Base-by-base conservation (phyloP, 2,888 invertebrate species). In the Alloscopus bannaensis region DNA sequence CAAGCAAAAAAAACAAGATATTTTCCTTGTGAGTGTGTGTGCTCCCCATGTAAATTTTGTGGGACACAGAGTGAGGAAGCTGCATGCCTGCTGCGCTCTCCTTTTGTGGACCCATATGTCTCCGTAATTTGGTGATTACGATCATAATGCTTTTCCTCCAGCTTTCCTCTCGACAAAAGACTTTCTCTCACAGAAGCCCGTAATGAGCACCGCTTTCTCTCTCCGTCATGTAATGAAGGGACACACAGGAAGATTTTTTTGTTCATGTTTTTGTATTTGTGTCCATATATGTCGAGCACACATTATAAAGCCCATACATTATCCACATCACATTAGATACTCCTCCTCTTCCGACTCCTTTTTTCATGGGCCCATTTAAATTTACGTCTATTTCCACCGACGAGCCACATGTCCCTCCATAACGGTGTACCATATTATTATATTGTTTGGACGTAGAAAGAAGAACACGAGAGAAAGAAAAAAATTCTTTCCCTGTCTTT, bases 71-170 rank as follows among this genome's bases (percentile, higher is more conserved):
- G n/a, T n/a, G n/a, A n/a, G n/a, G n/a, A n/a, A 77, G 62, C 65
- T 70, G 28, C 29, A 57, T 42, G 18, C 55, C 69, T 69, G 57
- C 69, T 69, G 42, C 59, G 52, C 45, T 57, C n/a, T n/a, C n/a
- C 59, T 47, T 57, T 59, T 76, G 68, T 68, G 68, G 68, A 60
- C 76, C 68, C 76, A 76, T 76, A 76, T 76, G 76, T 76, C 76
- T 76, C 68, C 62, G 59, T 76, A 76, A 76, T 76, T 76, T 76
- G 76, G 76, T 68, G 76, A 76, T 76, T 76, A 76, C 76, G 57
- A 75, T 68, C 68, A 60, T 68, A 76, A 76, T 60, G 60, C n/a
- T 60, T 60, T 59, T 29, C 29, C 60, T 22, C 57, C 45, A 45
- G n/a, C 45, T 45, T 16, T 6, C 8, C 36, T 8, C 6, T 8